Evolutionary conservation across 2,888 invertebrate species (phyloP).

Genomic region (Tinea semifulvella): DNA sequence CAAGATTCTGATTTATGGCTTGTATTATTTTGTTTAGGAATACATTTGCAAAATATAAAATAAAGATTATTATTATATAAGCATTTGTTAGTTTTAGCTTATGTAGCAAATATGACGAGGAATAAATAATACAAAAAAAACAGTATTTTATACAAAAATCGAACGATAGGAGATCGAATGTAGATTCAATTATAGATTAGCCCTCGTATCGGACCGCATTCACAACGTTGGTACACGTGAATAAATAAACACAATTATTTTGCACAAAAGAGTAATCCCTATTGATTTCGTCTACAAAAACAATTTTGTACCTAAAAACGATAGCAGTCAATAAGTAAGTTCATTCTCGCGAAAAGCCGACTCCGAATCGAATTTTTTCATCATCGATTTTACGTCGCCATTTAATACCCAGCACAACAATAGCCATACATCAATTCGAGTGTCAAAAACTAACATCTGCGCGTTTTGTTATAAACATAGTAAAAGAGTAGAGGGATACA

Average conservation of each 20-base stretch:
- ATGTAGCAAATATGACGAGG: too few species aligned
- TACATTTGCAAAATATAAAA: too few species aligned
- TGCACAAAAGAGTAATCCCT: slow-evolving; percentile 56
- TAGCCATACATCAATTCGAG: slow-evolving; percentile 61
- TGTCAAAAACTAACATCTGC: slow-evolving; percentile 68
- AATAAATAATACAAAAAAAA: too few species aligned
- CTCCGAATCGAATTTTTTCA: slow-evolving; percentile 44
- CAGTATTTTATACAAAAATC: slow-evolving; percentile 30
- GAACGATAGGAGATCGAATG: slow-evolving; percentile 53
- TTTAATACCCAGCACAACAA: slow-evolving; percentile 55
- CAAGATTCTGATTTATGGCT: too few species aligned
- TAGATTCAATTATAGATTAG: slow-evolving; percentile 67
- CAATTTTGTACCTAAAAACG: slow-evolving; percentile 35
- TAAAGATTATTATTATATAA: too few species aligned
- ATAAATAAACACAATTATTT: slow-evolving; percentile 65
- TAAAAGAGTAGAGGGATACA: slow-evolving; percentile 44
- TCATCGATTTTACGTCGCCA: slow-evolving; percentile 45
- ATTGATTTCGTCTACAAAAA: slow-evolving; percentile 52
- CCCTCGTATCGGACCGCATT: slow-evolving; percentile 53
- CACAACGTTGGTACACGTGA: slow-evolving; percentile 58
- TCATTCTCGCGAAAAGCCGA: slow-evolving; percentile 45
- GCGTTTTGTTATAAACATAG: slow-evolving; percentile 56
- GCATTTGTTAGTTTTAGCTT: too few species aligned
- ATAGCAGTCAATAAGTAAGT: slow-evolving; percentile 38
- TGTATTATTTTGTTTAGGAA: too few species aligned